Conservation (phyloP, 2,888 invertebrate genomes). For the Cataglyphis cursor region DNA sequence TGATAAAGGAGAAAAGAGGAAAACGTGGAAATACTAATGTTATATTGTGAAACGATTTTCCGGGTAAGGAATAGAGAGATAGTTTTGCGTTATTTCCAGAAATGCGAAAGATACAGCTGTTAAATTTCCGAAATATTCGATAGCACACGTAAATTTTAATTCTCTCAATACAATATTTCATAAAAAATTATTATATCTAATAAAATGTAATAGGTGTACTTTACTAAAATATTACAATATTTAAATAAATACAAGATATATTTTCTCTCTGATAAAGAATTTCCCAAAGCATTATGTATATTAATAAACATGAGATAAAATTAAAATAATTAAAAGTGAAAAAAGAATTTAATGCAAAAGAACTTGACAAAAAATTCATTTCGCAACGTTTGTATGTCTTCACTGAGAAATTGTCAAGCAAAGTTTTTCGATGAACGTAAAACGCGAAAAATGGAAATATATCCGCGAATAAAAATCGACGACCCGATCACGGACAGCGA, state of each 20-base stretch:
- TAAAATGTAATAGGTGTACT: not conserved
- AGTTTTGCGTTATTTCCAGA: too few species aligned
- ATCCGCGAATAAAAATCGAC: not conserved
- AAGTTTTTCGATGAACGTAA: not conserved
- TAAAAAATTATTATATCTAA: not conserved
- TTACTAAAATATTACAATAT: not conserved
- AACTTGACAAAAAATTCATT: not conserved
- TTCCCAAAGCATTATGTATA: not conserved
- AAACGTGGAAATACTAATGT: not conserved
- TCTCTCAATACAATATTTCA: not conserved
- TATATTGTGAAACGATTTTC: slow-evolving; percentile 9
- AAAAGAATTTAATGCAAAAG: not conserved
- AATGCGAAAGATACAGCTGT: not conserved
- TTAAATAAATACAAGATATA: not conserved
- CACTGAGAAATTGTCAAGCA: not conserved
- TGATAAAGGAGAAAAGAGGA: slow-evolving; percentile 8
- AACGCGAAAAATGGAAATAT: not conserved
- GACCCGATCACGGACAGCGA: not conserved
- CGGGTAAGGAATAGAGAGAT: not conserved
- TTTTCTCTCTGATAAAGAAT: not conserved
- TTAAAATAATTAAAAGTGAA: not conserved
- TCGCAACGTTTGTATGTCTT: not conserved
- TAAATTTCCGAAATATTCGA: not conserved
- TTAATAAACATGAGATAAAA: not conserved
- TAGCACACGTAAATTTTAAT: not conserved